These are phyloP conservation scores for Pristionchus maxplancki DNA, from an alignment of 2,888 invertebrate genomes.

Conservation along the genomic window DNA sequence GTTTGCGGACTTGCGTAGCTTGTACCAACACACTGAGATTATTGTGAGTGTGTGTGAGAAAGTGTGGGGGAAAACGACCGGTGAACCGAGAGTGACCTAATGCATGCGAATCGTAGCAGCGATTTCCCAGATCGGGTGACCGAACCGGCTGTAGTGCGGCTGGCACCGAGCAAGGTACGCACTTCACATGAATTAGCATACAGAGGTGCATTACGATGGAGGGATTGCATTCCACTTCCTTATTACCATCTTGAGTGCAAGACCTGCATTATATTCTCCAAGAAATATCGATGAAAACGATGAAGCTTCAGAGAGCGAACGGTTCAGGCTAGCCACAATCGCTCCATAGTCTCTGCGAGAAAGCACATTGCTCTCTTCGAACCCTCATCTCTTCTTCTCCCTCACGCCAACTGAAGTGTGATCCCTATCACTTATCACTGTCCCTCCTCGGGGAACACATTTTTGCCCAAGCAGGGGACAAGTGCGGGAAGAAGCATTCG, in stretches of 20 bases:
- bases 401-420: background rate
- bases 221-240: background rate
- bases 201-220: background rate
- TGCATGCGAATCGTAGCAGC: background rate
- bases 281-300: too few relatives aligned
- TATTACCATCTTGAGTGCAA: background rate
- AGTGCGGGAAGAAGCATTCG: background rate
- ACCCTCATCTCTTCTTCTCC: background rate
- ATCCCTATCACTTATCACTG: constrained; percentile 36
- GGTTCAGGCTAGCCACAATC: background rate
- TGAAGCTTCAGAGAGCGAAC: too few relatives aligned
- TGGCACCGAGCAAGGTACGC: background rate
- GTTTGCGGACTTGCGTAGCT: constrained; percentile 29
- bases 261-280: too few relatives aligned
- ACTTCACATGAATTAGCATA: background rate
- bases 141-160: background rate
- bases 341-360: background rate
- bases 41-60: background rate
- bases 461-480: background rate
- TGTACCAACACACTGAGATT: constrained; percentile 42
- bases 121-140: background rate
- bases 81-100: constrained; percentile 15
- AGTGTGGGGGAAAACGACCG: background rate
- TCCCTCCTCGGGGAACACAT: background rate
- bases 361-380: background rate